Evolutionary conservation across 2,113 vertebrate genomes (phyloP).

Genomic region (Phaetusa simplex): DNA sequence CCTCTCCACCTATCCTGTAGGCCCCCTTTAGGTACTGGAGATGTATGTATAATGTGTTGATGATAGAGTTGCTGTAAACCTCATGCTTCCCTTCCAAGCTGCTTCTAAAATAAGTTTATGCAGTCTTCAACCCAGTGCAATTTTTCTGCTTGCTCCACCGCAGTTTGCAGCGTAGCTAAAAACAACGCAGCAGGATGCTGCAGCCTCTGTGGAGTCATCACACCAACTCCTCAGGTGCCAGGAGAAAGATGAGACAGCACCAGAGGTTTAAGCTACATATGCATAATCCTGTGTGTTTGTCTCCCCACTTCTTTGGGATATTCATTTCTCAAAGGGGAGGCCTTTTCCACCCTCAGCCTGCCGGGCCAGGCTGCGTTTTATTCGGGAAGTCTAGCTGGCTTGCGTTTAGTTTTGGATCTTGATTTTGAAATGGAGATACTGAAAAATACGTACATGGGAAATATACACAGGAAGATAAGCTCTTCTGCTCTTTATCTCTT

Average conservation of each 20-base stretch:
- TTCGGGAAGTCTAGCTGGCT: not conserved
- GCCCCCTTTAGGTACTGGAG: not conserved
- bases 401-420: not conserved
- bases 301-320: not conserved
- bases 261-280: not conserved
- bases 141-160: not conserved
- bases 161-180: not conserved
- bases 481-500: not conserved
- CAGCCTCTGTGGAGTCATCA: not conserved
- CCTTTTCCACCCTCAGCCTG: not conserved
- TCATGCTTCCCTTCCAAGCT: not conserved
- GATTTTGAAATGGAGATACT: not conserved
- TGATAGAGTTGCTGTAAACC: not conserved
- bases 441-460: not conserved
- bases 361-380: not conserved
- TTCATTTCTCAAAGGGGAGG: not conserved
- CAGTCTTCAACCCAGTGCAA: not conserved
- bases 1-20: not conserved
- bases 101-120: slow-evolving; percentile 25
- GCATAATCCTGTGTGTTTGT: not conserved
- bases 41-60: not conserved
- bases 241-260: not conserved
- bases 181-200: not conserved
- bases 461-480: not conserved
- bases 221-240: accelerated